A percentile compares a stretch with the other conserved stretches of the same genome.
Evolutionary conservation across 2,888 invertebrate genomes (phyloP).

Genomic region (Isoperla grammatica): DNA sequence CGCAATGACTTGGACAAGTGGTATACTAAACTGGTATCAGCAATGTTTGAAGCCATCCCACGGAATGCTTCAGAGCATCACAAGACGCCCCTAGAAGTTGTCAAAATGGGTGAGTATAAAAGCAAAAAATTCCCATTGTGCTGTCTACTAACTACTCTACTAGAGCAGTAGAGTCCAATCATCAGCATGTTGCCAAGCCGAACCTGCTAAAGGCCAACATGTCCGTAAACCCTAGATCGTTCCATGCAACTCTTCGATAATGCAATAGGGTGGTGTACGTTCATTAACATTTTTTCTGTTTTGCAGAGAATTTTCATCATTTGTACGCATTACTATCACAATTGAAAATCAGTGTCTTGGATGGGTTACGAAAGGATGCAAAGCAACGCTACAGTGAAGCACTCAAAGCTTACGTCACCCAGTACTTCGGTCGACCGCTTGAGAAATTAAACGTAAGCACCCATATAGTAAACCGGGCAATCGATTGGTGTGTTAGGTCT

Average conservation of each 20-base stretch:
- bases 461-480: no score
- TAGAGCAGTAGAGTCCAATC: not conserved
- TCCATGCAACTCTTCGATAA: not conserved
- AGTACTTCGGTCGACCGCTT: conserved; percentile 89
- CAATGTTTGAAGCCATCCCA: conserved; percentile 77
- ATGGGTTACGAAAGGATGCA: conserved; percentile 81
- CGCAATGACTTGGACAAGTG: conserved; percentile 89
- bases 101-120: conserved; percentile 66
- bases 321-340: conserved; percentile 81
- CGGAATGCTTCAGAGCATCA: conserved; percentile 75
- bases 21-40: conserved; percentile 73
- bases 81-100: conserved; percentile 88
- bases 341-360: conserved; percentile 84
- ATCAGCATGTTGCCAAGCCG: not conserved
- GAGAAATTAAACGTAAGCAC: conserved; percentile 78
- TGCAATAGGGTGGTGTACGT: no score
- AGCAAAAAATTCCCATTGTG: not conserved
- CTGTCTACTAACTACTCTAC: not conserved
- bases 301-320: conserved; percentile 89
- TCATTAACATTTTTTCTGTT: no score
- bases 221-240: not conserved
- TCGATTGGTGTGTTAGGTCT: not conserved
- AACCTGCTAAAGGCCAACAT: not conserved
- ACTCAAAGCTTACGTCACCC: conserved; percentile 83
- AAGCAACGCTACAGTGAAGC: conserved; percentile 87